Conservation (phyloP, 2,113 vertebrate genomes). For the Gasterosteus nipponicus region DNA sequence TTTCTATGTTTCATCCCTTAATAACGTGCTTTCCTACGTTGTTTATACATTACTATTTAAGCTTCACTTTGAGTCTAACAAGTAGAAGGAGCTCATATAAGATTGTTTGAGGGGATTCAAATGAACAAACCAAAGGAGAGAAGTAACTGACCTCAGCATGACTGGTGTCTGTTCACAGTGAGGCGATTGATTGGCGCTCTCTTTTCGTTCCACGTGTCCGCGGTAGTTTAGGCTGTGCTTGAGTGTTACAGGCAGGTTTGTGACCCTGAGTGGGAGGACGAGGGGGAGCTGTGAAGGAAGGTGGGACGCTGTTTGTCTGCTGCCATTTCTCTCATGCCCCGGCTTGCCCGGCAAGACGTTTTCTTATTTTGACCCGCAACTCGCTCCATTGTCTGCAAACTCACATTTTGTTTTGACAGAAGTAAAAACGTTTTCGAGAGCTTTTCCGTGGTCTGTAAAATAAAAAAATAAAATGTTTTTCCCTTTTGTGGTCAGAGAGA, state of each 20-base stretch:
- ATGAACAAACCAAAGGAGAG: constrained; percentile 6
- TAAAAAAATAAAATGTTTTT: too few relatives aligned
- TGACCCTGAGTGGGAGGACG: constrained; percentile 36
- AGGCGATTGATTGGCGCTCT: constrained; percentile 28
- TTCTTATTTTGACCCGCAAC: neutral
- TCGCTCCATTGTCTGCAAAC: neutral
- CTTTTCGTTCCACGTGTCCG: constrained; percentile 27
- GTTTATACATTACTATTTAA: neutral
- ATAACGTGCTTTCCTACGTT: neutral
- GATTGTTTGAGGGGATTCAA: neutral
- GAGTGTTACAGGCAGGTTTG: constrained; percentile 58
- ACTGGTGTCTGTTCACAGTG: constrained; percentile 1
- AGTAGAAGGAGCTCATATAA: neutral
- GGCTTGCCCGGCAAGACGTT: constrained; percentile 37
- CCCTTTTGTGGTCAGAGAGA: constrained; percentile 46
- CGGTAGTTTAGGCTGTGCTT: neutral
- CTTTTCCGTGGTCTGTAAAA: constrained; percentile 2
- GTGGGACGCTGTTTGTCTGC: constrained; percentile 63
- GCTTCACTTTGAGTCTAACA: neutral
- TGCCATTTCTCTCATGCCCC: constrained; percentile 47
- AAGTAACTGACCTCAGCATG: constrained; percentile 29
- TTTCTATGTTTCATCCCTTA: neutral
- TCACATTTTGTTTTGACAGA: constrained; percentile 1
- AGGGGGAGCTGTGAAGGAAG: constrained; percentile 40
- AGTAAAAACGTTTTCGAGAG: neutral